A percentile compares a stretch with the other conserved stretches of the same genome.
Conservation (phyloP, 2,113 vertebrate species). For the Hyla sarda region DNA sequence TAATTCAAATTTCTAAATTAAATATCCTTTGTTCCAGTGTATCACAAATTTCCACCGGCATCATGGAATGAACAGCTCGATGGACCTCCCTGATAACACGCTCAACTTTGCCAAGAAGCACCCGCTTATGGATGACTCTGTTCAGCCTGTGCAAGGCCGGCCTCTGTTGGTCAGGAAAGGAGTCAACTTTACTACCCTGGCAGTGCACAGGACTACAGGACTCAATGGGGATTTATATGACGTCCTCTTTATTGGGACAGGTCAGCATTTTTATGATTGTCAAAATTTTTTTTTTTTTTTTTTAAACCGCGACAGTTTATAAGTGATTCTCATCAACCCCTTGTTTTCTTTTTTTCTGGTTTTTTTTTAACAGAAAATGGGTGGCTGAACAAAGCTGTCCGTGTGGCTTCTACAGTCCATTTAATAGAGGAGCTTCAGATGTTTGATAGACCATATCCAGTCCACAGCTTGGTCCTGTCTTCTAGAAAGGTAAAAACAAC, state of each 20-base stretch:
- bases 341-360: neutral
- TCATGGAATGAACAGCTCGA: constrained; percentile 84
- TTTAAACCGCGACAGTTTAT: no score
- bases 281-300: no score
- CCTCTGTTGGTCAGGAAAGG: constrained; percentile 92
- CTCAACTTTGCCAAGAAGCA: constrained; percentile 98
- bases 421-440: constrained; percentile 95
- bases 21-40: constrained; percentile 73
- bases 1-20: neutral
- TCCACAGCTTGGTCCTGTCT: constrained; percentile 90
- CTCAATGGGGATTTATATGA: constrained; percentile 82
- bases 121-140: constrained; percentile 89
- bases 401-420: constrained; percentile 79
- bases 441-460: constrained; percentile 82
- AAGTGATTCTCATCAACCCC: neutral
- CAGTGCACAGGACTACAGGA: constrained; percentile 80
- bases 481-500: constrained; percentile 77
- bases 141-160: constrained; percentile 73
- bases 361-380: constrained; percentile 78
- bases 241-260: constrained; percentile 94
- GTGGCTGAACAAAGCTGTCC: constrained; percentile 91
- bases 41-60: constrained; percentile 89
- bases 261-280: constrained; percentile 65
- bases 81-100: constrained; percentile 92
- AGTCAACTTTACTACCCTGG: constrained; percentile 91